phyloP scores from a whole-genome alignment of 1,140 invertebrate species.

The Lineus longissimus region DNA sequence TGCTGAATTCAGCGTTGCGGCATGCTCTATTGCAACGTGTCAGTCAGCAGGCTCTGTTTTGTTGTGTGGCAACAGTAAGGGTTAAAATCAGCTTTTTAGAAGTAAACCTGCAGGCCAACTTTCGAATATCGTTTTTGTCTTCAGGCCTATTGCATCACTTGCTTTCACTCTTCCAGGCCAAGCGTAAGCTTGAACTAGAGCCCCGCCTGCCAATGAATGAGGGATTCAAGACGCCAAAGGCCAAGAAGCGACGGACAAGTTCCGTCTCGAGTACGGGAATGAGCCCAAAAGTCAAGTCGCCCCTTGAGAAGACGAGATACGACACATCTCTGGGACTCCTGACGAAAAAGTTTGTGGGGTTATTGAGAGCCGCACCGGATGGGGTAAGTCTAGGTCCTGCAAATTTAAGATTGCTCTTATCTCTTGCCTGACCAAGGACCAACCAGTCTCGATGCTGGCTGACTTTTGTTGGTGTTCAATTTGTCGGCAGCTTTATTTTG shows the following conservation, averaged over 20 bases:
- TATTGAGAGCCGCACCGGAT: constrained; percentile 89
- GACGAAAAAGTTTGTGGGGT: constrained; percentile 91
- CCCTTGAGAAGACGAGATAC: constrained; percentile 48
- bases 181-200: constrained; percentile 73
- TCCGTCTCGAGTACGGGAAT: constrained; percentile 15
- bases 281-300: constrained; percentile 36
- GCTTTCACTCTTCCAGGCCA: constrained; percentile 54
- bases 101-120: too few relatives aligned
- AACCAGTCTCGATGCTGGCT: too few relatives aligned
- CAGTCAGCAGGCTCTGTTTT: too few relatives aligned
- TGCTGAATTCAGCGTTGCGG: too few relatives aligned
- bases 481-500: too few relatives aligned
- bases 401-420: not conserved
- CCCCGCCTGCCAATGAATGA: constrained; percentile 46
- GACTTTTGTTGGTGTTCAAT: too few relatives aligned
- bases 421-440: not conserved
- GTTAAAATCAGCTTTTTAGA: too few relatives aligned
- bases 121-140: too few relatives aligned
- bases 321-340: constrained; percentile 73
- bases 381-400: constrained; percentile 82
- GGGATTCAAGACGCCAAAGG: constrained; percentile 60
- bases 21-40: too few relatives aligned
- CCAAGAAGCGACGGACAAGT: constrained; percentile 28
- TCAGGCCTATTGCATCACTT: too few relatives aligned
- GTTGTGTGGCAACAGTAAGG: too few relatives aligned